Percentiles rank a stretch among this genome's conserved stretches.
phyloP scores from a whole-genome alignment of 2,113 vertebrate genomes.

The Lanius ludovicianus region DNA sequence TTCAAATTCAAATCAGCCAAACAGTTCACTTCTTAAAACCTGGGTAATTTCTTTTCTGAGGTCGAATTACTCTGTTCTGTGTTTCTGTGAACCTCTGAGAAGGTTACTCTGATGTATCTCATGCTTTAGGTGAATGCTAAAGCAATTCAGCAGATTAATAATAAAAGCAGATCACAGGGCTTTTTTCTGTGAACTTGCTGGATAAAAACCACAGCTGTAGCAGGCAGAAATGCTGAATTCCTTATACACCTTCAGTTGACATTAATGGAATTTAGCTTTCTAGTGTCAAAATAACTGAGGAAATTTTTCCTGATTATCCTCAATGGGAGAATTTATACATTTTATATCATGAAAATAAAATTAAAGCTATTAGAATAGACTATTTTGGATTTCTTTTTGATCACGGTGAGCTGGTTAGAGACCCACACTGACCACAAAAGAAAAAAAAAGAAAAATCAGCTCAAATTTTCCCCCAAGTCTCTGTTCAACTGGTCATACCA shows the following conservation, averaged over 20 bases:
- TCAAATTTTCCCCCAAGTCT: neutral
- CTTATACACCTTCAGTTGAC: neutral
- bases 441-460: neutral
- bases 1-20: neutral
- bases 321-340: neutral
- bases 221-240: neutral
- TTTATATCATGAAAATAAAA: neutral
- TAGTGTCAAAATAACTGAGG: neutral
- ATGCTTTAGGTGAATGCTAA: neutral
- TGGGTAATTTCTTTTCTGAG: neutral
- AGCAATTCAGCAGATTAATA: neutral
- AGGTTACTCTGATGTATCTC: neutral
- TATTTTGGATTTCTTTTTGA: neutral
- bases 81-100: neutral
- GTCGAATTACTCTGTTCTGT: neutral
- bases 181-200: neutral
- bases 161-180: neutral
- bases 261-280: neutral
- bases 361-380: neutral
- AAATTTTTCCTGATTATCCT: neutral
- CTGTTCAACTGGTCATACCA: neutral
- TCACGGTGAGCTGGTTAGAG: neutral
- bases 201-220: neutral
- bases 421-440: neutral
- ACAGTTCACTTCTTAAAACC: neutral